Evolutionary conservation across 2,113 vertebrate species (phyloP).

Genomic region (Eudorcas thomsonii): DNA sequence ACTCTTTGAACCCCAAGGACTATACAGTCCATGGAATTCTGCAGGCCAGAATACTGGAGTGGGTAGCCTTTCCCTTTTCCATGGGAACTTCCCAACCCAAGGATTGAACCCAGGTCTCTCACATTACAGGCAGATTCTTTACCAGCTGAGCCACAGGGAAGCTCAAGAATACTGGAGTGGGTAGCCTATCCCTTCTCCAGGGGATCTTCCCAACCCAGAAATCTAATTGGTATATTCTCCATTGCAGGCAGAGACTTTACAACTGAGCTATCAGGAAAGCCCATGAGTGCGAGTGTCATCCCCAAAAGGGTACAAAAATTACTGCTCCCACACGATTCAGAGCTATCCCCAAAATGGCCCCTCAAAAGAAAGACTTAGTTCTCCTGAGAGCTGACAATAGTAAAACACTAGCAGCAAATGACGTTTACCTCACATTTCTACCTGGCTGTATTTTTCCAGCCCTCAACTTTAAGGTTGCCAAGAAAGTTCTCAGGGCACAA

Average conservation of each 20-base stretch:
- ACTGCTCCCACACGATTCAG: background rate
- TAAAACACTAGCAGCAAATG: background rate
- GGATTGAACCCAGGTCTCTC: background rate
- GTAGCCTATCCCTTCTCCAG: background rate
- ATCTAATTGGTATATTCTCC: background rate
- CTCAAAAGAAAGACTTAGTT: background rate
- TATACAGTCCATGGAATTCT: background rate
- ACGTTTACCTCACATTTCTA: background rate
- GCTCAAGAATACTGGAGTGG: background rate
- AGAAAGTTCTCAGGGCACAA: background rate
- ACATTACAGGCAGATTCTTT: background rate
- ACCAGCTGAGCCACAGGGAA: background rate
- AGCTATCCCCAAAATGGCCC: background rate
- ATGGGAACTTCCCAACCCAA: background rate
- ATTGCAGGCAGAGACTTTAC: background rate
- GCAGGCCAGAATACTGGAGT: background rate
- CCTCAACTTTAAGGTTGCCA: background rate
- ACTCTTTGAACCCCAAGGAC: background rate
- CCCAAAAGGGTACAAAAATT: background rate
- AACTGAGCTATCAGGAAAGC: background rate
- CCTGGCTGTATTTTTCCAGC: background rate
- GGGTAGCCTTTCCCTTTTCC: background rate
- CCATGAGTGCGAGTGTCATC: background rate
- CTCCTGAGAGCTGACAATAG: background rate
- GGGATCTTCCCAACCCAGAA: background rate